Evolutionary conservation across 1,140 invertebrate species (phyloP).

Genomic region (Drosophila quadrilineata): DNA sequence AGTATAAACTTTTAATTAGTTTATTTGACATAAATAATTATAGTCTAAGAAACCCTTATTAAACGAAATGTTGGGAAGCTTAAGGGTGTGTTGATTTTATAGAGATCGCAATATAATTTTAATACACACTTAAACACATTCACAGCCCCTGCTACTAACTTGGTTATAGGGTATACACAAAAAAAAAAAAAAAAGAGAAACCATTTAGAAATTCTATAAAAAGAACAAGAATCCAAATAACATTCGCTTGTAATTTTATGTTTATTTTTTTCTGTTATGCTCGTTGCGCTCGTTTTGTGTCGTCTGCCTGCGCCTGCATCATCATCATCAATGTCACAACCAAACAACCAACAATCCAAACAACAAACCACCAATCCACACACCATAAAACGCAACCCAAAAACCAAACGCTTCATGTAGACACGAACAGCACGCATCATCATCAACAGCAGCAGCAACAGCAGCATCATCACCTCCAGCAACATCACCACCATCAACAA

Average conservation of each 20-base stretch:
- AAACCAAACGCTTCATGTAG: constrained; percentile 45
- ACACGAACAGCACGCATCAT: constrained; percentile 72
- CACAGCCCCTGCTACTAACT: background rate
- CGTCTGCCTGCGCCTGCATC: constrained; percentile 50
- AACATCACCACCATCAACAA: constrained; percentile 53
- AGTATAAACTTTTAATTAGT: too few species aligned
- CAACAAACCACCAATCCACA: constrained; percentile 15
- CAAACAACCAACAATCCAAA: constrained; percentile 20
- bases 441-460: constrained; percentile 46
- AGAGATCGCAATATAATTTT: background rate
- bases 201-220: background rate
- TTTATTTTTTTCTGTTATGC: constrained; percentile 49
- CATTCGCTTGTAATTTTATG: constrained; percentile 69
- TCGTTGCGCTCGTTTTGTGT: constrained; percentile 53
- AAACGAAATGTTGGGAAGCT: too few species aligned
- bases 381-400: constrained; percentile 12
- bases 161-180: constrained; percentile 35
- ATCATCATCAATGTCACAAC: constrained; percentile 46
- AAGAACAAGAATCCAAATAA: constrained; percentile 52
- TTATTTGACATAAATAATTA: too few species aligned
- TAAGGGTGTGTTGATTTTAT: too few species aligned
- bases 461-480: constrained; percentile 29
- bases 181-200: constrained; percentile 3
- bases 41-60: too few species aligned
- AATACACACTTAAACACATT: background rate